These are phyloP conservation scores for Idris sp. DNA, from an alignment of 1,140 invertebrate genomes.

Conservation along the genomic window DNA sequence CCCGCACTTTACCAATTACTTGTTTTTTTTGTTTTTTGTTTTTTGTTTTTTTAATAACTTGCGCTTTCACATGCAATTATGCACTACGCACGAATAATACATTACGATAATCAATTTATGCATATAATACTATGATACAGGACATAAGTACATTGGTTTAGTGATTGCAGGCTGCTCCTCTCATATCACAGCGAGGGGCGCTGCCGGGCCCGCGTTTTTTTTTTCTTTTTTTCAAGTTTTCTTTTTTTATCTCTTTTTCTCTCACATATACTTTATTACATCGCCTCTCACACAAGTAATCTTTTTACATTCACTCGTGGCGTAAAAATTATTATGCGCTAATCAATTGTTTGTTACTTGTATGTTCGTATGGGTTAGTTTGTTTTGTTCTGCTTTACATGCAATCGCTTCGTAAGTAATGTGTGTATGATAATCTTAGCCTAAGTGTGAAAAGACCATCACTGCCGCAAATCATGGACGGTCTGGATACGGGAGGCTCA, in stretches of 20 bases:
- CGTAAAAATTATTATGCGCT: slow-evolving; percentile 56
- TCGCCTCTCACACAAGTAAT: slow-evolving; percentile 15
- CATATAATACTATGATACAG: slow-evolving; percentile 78
- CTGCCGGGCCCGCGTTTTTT: slow-evolving; percentile 77
- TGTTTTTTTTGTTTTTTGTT: too few relatives aligned
- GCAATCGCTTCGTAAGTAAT: slow-evolving; percentile 61
- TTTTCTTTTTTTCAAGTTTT: too few relatives aligned
- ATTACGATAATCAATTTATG: slow-evolving; percentile 66
- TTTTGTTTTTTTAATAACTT: too few relatives aligned
- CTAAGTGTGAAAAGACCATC: slow-evolving; percentile 70
- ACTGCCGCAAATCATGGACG: slow-evolving; percentile 71
- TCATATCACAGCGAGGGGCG: slow-evolving; percentile 79
- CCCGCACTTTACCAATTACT: slow-evolving; percentile 63
- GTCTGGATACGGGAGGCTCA: slow-evolving; percentile 70
- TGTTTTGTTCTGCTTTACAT: slow-evolving; percentile 38
- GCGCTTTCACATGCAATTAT: slow-evolving; percentile 32
- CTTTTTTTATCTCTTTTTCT: too few relatives aligned
- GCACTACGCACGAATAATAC: slow-evolving; percentile 62
- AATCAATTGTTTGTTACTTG: slow-evolving; percentile 56
- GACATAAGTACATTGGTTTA: slow-evolving; percentile 80
- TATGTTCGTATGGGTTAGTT: slow-evolving; percentile 50
- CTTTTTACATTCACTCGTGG: slow-evolving; percentile 55
- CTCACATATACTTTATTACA: slow-evolving; percentile 64
- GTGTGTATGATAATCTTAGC: slow-evolving; percentile 58
- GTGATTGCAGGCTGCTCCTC: slow-evolving; percentile 79